phyloP scores from a whole-genome alignment of 1,140 invertebrate genomes.

The Heterodera schachtii region DNA sequence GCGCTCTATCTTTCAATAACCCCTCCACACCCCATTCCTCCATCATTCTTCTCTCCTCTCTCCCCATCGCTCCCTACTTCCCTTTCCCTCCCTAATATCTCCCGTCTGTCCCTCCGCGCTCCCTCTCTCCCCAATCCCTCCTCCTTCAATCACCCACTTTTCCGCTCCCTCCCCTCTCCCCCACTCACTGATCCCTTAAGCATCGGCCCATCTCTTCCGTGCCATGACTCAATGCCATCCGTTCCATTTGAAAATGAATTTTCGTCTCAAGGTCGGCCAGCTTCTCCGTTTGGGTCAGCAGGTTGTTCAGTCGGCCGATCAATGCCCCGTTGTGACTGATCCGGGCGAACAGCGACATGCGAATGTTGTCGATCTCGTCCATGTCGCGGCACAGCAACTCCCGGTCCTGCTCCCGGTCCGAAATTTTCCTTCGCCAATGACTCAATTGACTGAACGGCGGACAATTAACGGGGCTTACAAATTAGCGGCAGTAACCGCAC shows the following conservation, averaged over 20 bases:
- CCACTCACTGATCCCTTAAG: constrained; percentile 16
- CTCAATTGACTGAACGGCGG: constrained; percentile 13
- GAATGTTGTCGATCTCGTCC: constrained; percentile 21
- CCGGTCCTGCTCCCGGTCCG: constrained; percentile 20
- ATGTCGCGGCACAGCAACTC: constrained; percentile 18
- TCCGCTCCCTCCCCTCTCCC: neutral
- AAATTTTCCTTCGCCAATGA: constrained; percentile 12
- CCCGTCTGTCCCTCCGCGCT: neutral
- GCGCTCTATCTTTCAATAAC: too few relatives aligned
- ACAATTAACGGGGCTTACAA: neutral
- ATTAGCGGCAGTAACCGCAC: neutral
- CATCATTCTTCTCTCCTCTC: too few relatives aligned
- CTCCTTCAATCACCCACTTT: too few relatives aligned
- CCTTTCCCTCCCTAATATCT: neutral
- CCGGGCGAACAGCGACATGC: constrained; percentile 4
- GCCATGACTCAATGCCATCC: neutral
- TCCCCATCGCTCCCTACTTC: neutral
- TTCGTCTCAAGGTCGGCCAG: constrained; percentile 14
- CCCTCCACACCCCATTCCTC: too few relatives aligned
- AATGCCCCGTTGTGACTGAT: constrained; percentile 17
- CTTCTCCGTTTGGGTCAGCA: constrained; percentile 13
- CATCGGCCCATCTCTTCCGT: neutral
- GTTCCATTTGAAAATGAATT: constrained; percentile 14
- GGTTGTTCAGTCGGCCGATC: neutral
- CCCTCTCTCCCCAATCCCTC: too few relatives aligned